Conservation (phyloP, 1,140 invertebrate genomes). For the Sinonovacula constricta region DNA sequence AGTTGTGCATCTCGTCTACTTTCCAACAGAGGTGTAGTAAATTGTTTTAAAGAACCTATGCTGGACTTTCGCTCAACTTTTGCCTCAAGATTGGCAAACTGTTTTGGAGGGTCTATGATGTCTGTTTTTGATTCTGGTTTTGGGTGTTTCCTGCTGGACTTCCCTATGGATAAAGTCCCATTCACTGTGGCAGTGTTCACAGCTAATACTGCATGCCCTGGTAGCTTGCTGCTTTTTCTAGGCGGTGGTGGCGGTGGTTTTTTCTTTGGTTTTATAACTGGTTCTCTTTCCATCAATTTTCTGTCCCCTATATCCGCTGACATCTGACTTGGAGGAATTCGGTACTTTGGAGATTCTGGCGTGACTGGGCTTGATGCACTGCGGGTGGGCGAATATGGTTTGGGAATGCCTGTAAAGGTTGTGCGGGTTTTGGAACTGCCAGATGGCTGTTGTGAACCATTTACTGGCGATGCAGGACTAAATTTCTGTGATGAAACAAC, state of each 20-base stretch:
- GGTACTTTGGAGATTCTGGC: conserved; percentile 32
- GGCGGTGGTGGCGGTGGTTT: conserved; percentile 63
- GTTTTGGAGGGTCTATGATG: conserved; percentile 49
- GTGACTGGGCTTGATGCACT: conserved; percentile 29
- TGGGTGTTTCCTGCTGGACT: conserved; percentile 1
- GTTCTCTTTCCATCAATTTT: conserved; percentile 5
- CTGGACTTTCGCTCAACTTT: conserved; percentile 50
- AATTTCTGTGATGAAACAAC: conserved; percentile 20
- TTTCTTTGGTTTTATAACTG: conserved; percentile 53
- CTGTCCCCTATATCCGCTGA: conserved; percentile 7
- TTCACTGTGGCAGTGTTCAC: conserved; percentile 47
- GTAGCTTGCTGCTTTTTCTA: conserved; percentile 57
- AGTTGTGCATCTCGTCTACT: conserved; percentile 39
- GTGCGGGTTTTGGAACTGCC: conserved; percentile 14
- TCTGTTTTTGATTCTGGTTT: conserved; percentile 13
- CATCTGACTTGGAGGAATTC: conserved; percentile 38
- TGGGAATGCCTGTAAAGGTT: conserved; percentile 49
- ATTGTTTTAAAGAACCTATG: conserved; percentile 49
- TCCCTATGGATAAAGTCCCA: conserved; percentile 34
- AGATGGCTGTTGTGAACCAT: not conserved
- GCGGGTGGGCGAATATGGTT: conserved; percentile 47
- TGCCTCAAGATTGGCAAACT: conserved; percentile 49
- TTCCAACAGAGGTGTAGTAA: conserved; percentile 46
- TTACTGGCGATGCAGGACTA: conserved; percentile 38
- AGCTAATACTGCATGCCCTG: conserved; percentile 38